These are phyloP conservation scores for Spinibarbus caldwelli DNA, from an alignment of 2,797 vertebrate genomes.

Conservation along the genomic window DNA sequence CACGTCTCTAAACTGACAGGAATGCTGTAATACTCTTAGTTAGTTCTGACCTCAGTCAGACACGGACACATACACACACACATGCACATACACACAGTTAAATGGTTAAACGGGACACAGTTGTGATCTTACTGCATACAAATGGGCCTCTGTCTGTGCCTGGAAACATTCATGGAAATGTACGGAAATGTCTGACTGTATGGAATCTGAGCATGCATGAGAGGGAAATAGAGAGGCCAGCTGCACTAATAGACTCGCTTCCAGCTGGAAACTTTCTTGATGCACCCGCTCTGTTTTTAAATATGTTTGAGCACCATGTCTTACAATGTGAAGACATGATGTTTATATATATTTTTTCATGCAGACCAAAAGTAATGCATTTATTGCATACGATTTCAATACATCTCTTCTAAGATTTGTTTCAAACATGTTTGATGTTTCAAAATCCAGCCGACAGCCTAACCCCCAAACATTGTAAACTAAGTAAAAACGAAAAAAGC, in stretches of 20 bases:
- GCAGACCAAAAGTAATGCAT: background rate
- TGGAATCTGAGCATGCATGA: conserved; percentile 53
- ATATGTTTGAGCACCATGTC: background rate
- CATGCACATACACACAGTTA: conserved; percentile 13
- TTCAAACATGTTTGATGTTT: background rate
- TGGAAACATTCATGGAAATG: conserved; percentile 67
- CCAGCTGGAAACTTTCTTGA: conserved; percentile 17
- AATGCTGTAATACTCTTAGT: conserved; percentile 52
- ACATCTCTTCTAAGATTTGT: background rate
- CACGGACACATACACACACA: background rate
- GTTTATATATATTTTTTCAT: background rate
- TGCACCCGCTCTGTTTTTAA: background rate
- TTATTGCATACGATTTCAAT: background rate
- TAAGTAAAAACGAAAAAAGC: background rate
- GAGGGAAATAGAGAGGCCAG: conserved; percentile 31
- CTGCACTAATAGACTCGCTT: conserved; percentile 46
- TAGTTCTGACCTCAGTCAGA: conserved; percentile 25
- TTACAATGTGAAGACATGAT: background rate
- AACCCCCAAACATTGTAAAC: background rate
- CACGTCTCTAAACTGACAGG: conserved; percentile 52
- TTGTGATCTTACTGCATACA: conserved; percentile 63
- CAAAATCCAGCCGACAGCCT: background rate
- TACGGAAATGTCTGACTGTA: conserved; percentile 61
- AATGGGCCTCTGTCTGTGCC: conserved; percentile 59
- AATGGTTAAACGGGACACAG: conserved; percentile 43